Base-by-base conservation (phyloP, 1,140 invertebrate species). In the Lepidostoma basale region DNA sequence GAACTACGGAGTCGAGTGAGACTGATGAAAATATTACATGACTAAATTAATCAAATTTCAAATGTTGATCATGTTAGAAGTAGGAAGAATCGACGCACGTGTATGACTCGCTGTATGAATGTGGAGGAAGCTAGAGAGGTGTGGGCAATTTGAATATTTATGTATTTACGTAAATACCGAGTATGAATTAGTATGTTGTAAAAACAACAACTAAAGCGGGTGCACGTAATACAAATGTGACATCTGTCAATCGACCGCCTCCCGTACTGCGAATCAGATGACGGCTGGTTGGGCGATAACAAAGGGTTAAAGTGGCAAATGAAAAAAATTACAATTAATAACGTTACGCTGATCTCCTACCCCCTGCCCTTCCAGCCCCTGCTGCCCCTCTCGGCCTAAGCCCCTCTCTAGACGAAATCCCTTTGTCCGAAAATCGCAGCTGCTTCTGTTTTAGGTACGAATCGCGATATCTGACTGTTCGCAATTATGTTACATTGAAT, bases 261-360 rank as follows among this genome's bases (percentile, higher is more conserved):
- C 30, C 42, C 36, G 26, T 25, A 25, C 5, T 49, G 40, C 56
- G 58, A 58, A 68, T 62, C 20, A 69, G 47, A 9, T 23, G 67
- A 69, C 68, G 62, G 59, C 22, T 28, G 68, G 42, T 20, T 65
- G 47, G 36, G 14, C 54, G 45, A 16, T 26, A 1, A 65, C 62
- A 69, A 69, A 62, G 59, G 42, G 68, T 40, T 69, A 42, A 60
- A 65, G 68, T 65, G 49, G 47, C 68, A 60, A 64, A 40, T 69
- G 68, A 63, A 69, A 69, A 68, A 69, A 69, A 69, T 69, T 60
- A 64, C 68, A 69, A 69, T 69, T 69, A 69, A 69, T 69, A 69
- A 65, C 56, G 68, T 69, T 47, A 52, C 39, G 52, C 39, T 69
- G 62, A 58, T 65, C 62, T 60, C 33, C 16, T 23, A 6, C 52